Evolutionary conservation across 2,888 invertebrate genomes (phyloP), one percentile per base, ranked within the genome.

Genomic region (Odontocolon sp.): DNA sequence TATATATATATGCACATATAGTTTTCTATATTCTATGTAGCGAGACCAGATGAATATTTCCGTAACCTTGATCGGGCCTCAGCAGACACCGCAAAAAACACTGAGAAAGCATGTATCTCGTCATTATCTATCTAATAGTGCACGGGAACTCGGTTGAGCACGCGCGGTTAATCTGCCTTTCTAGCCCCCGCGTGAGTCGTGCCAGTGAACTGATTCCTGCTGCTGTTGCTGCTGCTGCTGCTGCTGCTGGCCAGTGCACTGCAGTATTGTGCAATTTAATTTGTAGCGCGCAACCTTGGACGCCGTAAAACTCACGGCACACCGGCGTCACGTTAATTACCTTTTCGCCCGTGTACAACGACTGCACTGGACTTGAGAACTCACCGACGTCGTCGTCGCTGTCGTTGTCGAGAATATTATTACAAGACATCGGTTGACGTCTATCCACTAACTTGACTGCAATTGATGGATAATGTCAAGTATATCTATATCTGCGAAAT

Each of bases 251-350:
- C 61, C 64, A 42, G 28, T n/a, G 47, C 50, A 18, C 61, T 26
- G 63, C 38, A 28, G 78, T 74, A 85, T 87, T 87, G 83, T 82
- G 86, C 85, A 86, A 87, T 82, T 83, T 84, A 81, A 86, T 83
- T 85, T 78, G 82, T 81, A 80, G 68, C 61, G 71, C 67, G 74
- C 82, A 86, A 86, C 86, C 87, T 87, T 86, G 87, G 74, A 59
- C 69, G 77, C 77, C 63, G 70, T 75, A 67, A 74, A 78, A 77
- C 70, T 77, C 52, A 63, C 61, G 67, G 56, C 42, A 77, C 71
- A 47, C 73, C 72, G 73, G 71, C 81, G 75, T 75, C 76, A 73
- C 81, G 79, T 83, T 82, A 81, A 85, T 86, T 84, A 81, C 83
- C 75, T 80, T 81, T 77, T 75, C 71, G 75, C 67, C 59, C 40